Evolutionary conservation across 2,888 invertebrate genomes (phyloP), one percentile per base, ranked within the genome.

Genomic region (Diadegma fenestrale): DNA sequence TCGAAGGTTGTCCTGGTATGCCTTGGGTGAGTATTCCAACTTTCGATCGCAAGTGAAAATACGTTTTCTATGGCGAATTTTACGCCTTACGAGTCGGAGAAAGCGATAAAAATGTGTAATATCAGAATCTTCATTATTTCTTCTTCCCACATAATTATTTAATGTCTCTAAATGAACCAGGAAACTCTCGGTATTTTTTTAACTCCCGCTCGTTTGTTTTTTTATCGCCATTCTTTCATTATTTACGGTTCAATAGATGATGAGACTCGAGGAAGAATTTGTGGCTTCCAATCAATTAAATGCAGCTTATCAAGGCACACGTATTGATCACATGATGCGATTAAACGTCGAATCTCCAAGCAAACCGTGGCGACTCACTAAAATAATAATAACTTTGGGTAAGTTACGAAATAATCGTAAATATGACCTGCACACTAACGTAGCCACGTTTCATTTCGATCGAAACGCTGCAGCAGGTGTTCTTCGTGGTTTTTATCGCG

Each of bases 381-480:
- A 95, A 87, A 95, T 96, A 73, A 94, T 95, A 76, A 95, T 95
- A 58, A 94, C 95, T 79, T 76, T 73, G 68, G 81, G 69, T 76
- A 61, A 83, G 64, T 80, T 37, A 10, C 5, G 58, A 58, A 33
- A 43, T 37, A 71, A 80, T 58, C 43, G 22, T 58, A 58, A 58
- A 58, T 22, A 58, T 41, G 17, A 10, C 2, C 3, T 10, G 3
- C 14, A 58, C 14, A 14, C 14, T n/a, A 30, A 8, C 6, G 10
- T 37, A 0, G 5, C 17, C 43, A 30, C 10, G 43, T 14, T 73
- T 58, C 48, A 14, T 33, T 33, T 48, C 30, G n/a, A 33, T 61
- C 33, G 48, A 43, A 48, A 26, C 10, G 43, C 41, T 43, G 61
- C 30, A 73, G 17, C 41, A 73, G 22, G 73, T 45, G 73, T 45